These are phyloP conservation scores for Embidobia sp. DNA, from an alignment of 2,888 invertebrate species.

Conservation along the genomic window DNA sequence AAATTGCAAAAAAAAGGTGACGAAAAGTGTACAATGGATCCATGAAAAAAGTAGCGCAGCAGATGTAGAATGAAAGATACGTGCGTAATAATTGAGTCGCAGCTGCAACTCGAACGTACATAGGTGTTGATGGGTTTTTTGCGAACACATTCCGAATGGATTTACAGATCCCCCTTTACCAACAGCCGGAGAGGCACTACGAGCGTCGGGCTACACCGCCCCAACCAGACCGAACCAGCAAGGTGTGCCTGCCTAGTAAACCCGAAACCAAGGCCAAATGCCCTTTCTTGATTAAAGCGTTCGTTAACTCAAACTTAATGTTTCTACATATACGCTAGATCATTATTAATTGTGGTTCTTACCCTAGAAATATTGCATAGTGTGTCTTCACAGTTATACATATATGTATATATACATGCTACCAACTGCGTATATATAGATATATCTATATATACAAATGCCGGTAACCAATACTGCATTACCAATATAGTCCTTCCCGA, in stretches of 20 bases:
- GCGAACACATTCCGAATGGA: constrained; percentile 81
- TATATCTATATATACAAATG: constrained; percentile 53
- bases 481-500: constrained; percentile 68
- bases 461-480: constrained; percentile 58
- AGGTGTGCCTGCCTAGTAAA: constrained; percentile 81
- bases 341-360: constrained; percentile 73
- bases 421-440: constrained; percentile 45
- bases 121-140: constrained; percentile 78
- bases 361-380: constrained; percentile 72
- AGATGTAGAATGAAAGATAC: constrained; percentile 58
- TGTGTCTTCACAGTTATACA: constrained; percentile 71
- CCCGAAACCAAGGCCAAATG: constrained; percentile 79
- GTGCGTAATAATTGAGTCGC: constrained; percentile 62
- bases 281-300: constrained; percentile 80
- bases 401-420: constrained; percentile 63
- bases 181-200: constrained; percentile 84
- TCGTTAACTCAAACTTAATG: constrained; percentile 80
- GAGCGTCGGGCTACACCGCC: constrained; percentile 81
- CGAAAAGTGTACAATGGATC: constrained; percentile 25
- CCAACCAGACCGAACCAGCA: constrained; percentile 82
- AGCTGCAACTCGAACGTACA: constrained; percentile 55
- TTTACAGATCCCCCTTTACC: constrained; percentile 85
- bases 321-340: constrained; percentile 77
- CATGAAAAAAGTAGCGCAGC: constrained; percentile 53
- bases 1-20: not conserved